These are phyloP conservation scores for Cecidostiba fungosa DNA, from an alignment of 2,888 invertebrate species.

Conservation along the genomic window DNA sequence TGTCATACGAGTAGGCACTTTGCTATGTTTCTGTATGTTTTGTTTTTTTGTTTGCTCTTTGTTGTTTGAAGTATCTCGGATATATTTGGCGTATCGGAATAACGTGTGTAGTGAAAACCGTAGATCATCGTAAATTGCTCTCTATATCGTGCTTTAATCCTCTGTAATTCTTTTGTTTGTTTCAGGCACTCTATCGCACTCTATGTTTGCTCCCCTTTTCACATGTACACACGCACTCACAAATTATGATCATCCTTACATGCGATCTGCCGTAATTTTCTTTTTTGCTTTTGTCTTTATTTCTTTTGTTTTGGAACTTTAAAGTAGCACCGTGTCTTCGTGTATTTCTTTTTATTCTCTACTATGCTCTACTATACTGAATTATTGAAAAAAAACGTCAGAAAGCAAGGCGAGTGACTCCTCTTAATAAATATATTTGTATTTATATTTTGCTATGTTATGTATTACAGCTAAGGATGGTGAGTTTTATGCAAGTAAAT, in stretches of 20 bases:
- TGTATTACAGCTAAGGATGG: slow-evolving; percentile 34
- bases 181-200: slow-evolving; percentile 62
- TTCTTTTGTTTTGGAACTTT: slow-evolving; percentile 72
- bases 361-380: slow-evolving; percentile 50
- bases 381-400: slow-evolving; percentile 60
- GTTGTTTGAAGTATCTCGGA: slow-evolving; percentile 55
- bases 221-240: slow-evolving; percentile 64
- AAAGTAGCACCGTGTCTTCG: slow-evolving; percentile 76
- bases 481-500: slow-evolving; percentile 28
- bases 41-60: slow-evolving; percentile 52
- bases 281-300: slow-evolving; percentile 33
- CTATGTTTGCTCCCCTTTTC: slow-evolving; percentile 58
- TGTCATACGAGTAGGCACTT: slow-evolving; percentile 77
- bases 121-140: slow-evolving; percentile 51
- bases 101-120: slow-evolving; percentile 50
- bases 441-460: slow-evolving; percentile 26
- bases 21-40: slow-evolving; percentile 74
- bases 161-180: slow-evolving; percentile 55
- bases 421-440: slow-evolving; percentile 55
- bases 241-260: slow-evolving; percentile 54
- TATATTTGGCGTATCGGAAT: slow-evolving; percentile 53
- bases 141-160: slow-evolving; percentile 47
- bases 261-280: slow-evolving; percentile 60
- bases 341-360: slow-evolving; percentile 56
- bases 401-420: slow-evolving; percentile 55